Conservation (phyloP, 30 jellyfish, hydroid and myxozoan genomes). For the Chrysaora quinquecirrha region DNA sequence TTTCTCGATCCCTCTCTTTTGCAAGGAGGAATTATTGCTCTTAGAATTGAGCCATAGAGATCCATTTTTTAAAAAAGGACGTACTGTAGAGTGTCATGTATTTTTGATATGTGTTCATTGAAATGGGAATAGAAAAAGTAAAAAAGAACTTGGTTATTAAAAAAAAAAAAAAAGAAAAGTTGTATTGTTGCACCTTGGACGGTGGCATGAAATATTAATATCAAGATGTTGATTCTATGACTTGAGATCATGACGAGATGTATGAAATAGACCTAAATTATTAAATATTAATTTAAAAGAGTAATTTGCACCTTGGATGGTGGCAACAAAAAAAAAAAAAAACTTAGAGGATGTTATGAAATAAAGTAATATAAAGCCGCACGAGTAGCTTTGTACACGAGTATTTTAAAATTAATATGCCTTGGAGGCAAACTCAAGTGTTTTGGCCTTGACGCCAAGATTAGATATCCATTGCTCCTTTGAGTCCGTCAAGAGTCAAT, state of each 20-base stretch:
- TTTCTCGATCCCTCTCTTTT: background rate
- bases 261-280: too few relatives aligned
- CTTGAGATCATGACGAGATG: background rate
- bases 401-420: too few relatives aligned
- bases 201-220: background rate
- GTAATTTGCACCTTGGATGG: background rate
- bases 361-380: background rate
- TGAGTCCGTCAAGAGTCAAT: too few relatives aligned
- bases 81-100: background rate
- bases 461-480: too few relatives aligned
- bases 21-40: too few relatives aligned
- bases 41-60: slow-evolving; percentile 4
- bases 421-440: too few relatives aligned
- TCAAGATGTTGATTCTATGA: background rate
- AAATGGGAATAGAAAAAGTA: background rate
- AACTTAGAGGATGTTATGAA: background rate
- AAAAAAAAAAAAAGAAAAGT: too few relatives aligned
- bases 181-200: too few relatives aligned
- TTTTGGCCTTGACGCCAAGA: too few relatives aligned
- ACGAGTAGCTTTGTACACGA: background rate
- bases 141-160: too few relatives aligned
- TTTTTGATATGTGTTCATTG: background rate
- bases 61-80: background rate
- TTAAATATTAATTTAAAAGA: too few relatives aligned
- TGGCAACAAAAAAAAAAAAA: background rate